phyloP scores from a whole-genome alignment of 2,888 invertebrate genomes.

The Trileptium ribeirensis region DNA sequence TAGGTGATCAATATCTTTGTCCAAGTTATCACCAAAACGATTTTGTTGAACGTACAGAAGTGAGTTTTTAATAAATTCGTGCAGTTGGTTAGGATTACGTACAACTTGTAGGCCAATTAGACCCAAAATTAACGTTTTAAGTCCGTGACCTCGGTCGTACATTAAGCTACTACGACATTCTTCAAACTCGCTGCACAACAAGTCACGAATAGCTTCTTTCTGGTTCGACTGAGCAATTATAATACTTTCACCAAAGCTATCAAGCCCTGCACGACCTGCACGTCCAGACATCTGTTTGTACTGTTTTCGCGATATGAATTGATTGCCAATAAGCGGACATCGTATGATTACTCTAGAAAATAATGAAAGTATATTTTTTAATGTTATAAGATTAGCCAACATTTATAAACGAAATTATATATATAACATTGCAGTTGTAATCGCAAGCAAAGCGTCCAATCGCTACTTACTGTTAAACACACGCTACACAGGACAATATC shows the following conservation, averaged over 20 bases:
- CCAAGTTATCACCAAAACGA: not conserved
- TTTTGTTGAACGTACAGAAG: not conserved
- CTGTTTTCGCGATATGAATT: conserved; percentile 66
- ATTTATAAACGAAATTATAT: too few species aligned
- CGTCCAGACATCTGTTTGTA: conserved; percentile 94
- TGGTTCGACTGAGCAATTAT: conserved; percentile 66
- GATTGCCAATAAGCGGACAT: conserved; percentile 71
- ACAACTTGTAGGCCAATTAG: conserved; percentile 51
- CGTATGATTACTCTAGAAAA: conserved; percentile 71
- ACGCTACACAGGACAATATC: too few species aligned
- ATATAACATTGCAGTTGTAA: too few species aligned
- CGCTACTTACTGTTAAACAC: too few species aligned
- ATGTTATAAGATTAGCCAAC: too few species aligned
- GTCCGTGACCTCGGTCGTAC: conserved; percentile 59
- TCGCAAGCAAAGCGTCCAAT: too few species aligned
- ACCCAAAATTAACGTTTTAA: conserved; percentile 48
- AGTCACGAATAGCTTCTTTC: conserved; percentile 39
- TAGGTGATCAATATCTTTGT: not conserved
- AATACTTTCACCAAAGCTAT: conserved; percentile 75
- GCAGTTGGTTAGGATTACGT: not conserved
- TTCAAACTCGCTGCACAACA: conserved; percentile 56
- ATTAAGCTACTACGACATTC: conserved; percentile 64
- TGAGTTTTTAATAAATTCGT: not conserved
- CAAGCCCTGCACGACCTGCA: conserved; percentile 82
- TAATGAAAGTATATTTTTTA: too few species aligned